Evolutionary conservation across 2,888 invertebrate genomes (phyloP).

Genomic region (Eupithecia centaureata): DNA sequence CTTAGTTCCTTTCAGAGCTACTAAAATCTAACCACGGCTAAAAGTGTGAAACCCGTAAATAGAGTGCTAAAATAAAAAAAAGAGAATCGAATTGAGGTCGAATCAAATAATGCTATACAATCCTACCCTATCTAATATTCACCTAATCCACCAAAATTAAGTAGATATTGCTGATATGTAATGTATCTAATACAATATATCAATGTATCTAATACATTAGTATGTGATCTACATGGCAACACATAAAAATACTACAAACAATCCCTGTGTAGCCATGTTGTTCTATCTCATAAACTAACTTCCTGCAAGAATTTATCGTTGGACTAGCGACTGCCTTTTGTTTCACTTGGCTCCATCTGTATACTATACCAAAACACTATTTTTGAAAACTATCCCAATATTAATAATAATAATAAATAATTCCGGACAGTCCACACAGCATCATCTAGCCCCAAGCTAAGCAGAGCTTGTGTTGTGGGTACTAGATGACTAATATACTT

Average conservation of each 20-base stretch:
- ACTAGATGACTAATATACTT: no score
- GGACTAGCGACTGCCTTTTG: neutral
- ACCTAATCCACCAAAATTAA: no score
- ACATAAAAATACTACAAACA: conserved; percentile 35
- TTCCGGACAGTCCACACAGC: no score
- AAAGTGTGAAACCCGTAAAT: neutral
- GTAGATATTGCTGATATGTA: neutral
- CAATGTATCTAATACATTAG: neutral
- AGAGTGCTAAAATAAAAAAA: conserved; percentile 2
- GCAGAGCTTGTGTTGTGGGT: no score
- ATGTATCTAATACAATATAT: no score
- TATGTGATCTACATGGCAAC: neutral
- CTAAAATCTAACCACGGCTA: neutral
- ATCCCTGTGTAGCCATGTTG: conserved; percentile 41
- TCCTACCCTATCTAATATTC: no score
- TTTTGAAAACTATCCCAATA: no score
- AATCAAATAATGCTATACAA: no score
- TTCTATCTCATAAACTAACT: conserved; percentile 53
- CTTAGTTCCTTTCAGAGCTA: neutral
- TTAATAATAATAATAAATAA: no score
- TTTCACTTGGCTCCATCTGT: neutral
- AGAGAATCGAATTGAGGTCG: no score
- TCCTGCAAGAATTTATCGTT: conserved; percentile 57
- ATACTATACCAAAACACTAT: neutral
- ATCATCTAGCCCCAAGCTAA: no score